Evolutionary conservation across 2,888 invertebrate species (phyloP).

Genomic region (Tanytarsus gracilentus): DNA sequence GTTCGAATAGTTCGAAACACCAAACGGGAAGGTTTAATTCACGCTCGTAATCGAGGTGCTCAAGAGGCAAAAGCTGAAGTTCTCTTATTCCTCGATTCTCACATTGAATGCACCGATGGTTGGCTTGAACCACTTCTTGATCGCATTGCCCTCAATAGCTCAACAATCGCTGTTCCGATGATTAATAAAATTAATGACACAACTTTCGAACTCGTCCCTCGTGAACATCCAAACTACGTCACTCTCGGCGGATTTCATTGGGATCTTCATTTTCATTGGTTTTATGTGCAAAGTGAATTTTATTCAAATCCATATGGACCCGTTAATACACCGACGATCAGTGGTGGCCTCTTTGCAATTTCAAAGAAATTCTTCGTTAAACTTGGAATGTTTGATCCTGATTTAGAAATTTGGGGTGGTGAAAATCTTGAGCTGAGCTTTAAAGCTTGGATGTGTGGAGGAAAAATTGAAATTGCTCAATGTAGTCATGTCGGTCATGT

Average conservation of each 20-base stretch:
- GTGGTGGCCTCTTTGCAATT: constrained; percentile 33
- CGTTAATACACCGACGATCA: constrained; percentile 28
- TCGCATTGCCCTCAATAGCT: constrained; percentile 32
- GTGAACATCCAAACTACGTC: constrained; percentile 29
- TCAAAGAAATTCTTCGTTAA: constrained; percentile 32
- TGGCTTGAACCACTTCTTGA: constrained; percentile 39
- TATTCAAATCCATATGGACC: constrained; percentile 46
- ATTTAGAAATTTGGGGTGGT: constrained; percentile 35
- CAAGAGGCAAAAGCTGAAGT: constrained; percentile 31
- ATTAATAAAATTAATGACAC: constrained; percentile 38
- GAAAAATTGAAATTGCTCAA: constrained; percentile 33
- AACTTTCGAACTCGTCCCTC: constrained; percentile 34
- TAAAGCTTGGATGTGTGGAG: constrained; percentile 29
- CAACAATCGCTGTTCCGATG: constrained; percentile 36
- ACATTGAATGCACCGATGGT: constrained; percentile 33
- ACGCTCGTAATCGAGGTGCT: constrained; percentile 33
- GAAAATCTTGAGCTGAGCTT: constrained; percentile 1
- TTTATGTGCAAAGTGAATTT: constrained; percentile 59
- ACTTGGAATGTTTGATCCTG: constrained; percentile 34
- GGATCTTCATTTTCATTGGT: constrained; percentile 51
- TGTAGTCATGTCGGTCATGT: constrained; percentile 35
- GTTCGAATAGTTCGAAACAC: constrained; percentile 8
- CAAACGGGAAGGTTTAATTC: constrained; percentile 32
- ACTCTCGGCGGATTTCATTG: constrained; percentile 24
- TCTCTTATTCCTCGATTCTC: constrained; percentile 35